Evolutionary conservation across 1,140 invertebrate genomes (phyloP).

Genomic region (Oryzaephilus surinamensis): DNA sequence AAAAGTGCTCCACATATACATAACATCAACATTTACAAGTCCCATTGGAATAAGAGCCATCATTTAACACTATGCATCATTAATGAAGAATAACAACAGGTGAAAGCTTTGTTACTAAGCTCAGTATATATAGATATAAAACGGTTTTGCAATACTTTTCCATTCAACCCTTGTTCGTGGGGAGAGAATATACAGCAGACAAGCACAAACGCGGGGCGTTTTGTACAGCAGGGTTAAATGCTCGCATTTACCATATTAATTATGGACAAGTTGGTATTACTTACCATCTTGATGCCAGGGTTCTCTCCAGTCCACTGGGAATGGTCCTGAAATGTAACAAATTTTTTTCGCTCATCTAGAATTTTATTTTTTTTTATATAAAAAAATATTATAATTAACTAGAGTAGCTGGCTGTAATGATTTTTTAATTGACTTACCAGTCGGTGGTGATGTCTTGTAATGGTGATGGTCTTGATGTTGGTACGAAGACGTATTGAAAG

Average conservation of each 20-base stretch:
- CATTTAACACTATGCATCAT: conserved; percentile 24
- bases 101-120: conserved; percentile 15
- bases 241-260: conserved; percentile 31
- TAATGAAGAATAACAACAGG: conserved; percentile 21
- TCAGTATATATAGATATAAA: too few relatives aligned
- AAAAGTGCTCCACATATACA: neutral
- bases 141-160: too few relatives aligned
- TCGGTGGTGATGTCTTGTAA: conserved; percentile 19
- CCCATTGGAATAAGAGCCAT: conserved; percentile 22
- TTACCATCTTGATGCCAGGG: conserved; percentile 37
- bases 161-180: too few relatives aligned
- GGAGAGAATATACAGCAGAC: conserved; percentile 7
- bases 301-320: conserved; percentile 34
- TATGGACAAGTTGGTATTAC: conserved; percentile 28
- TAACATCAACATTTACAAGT: neutral
- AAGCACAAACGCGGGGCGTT: conserved; percentile 8
- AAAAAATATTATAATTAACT: too few relatives aligned
- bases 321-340: conserved; percentile 26
- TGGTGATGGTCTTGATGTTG: conserved; percentile 21
- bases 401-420: too few relatives aligned
- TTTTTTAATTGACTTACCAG: conserved; percentile 16
- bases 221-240: conserved; percentile 25
- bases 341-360: neutral
- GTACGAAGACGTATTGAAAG: conserved; percentile 20
- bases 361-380: neutral